These are phyloP conservation scores for Acrobeloides nanus DNA, from an alignment of 2,888 invertebrate species.

Conservation along the genomic window DNA sequence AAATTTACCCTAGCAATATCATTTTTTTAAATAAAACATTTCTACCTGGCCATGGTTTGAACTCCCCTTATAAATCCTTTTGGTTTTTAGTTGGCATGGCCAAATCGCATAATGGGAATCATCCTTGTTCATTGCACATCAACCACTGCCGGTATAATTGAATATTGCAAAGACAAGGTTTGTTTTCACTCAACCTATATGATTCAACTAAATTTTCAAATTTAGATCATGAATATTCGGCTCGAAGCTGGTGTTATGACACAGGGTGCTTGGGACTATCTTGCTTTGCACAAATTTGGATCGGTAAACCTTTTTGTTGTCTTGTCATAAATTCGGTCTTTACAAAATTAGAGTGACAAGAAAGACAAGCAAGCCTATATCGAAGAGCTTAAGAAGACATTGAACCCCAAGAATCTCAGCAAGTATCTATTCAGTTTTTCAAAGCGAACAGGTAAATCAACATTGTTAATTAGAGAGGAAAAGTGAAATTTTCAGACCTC, in stretches of 20 bases:
- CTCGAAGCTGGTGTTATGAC: conserved; percentile 70
- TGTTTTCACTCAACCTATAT: conserved; percentile 41
- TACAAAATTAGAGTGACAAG: conserved; percentile 54
- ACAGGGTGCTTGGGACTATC: conserved; percentile 77
- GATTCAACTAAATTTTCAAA: neutral
- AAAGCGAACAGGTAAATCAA: conserved; percentile 44
- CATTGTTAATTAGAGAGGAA: too few relatives aligned
- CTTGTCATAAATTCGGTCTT: neutral
- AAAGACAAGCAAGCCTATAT: conserved; percentile 33
- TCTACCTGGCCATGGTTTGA: too few relatives aligned
- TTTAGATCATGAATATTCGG: conserved; percentile 66
- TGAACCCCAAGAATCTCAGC: conserved; percentile 47
- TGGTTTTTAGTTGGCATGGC: conserved; percentile 67
- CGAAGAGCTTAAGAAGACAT: conserved; percentile 42
- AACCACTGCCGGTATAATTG: conserved; percentile 75
- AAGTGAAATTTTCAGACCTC: conserved; percentile 49
- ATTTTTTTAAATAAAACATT: too few relatives aligned
- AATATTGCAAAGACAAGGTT: conserved; percentile 75
- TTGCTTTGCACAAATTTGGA: conserved; percentile 82
- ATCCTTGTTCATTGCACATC: conserved; percentile 79
- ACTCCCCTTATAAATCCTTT: neutral
- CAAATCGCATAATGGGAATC: conserved; percentile 70
- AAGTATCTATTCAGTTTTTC: conserved; percentile 45
- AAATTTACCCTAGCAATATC: too few relatives aligned
- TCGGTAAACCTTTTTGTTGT: conserved; percentile 58